These are phyloP conservation scores for Caloenas nicobarica DNA, from an alignment of 2,113 vertebrate genomes.

Conservation along the genomic window DNA sequence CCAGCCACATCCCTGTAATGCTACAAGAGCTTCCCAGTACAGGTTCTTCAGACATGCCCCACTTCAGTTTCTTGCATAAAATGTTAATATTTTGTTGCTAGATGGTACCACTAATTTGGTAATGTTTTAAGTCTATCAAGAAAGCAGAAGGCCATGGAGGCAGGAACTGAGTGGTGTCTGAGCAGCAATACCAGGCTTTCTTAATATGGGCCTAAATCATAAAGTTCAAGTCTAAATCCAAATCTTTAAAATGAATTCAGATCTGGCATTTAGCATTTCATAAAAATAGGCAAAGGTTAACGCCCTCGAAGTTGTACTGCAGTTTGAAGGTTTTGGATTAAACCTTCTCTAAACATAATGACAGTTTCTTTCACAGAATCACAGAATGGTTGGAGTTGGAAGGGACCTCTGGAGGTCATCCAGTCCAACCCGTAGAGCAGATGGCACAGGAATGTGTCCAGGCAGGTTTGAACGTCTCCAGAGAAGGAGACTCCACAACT, in stretches of 20 bases:
- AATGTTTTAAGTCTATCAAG: background rate
- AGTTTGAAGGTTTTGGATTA: background rate
- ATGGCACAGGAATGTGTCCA: no score
- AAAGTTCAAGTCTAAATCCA: background rate
- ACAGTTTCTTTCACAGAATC: background rate
- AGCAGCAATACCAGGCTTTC: background rate
- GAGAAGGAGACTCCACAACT: no score
- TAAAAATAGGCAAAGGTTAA: background rate
- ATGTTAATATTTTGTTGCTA: background rate
- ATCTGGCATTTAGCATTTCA: background rate
- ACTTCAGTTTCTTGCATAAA: background rate
- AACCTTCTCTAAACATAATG: background rate
- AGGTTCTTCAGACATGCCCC: background rate
- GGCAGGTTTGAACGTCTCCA: no score
- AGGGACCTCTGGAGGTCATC: no score
- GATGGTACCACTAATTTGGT: background rate
- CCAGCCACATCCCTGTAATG: background rate
- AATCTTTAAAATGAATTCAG: background rate
- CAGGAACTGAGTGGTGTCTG: background rate
- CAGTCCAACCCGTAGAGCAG: no score
- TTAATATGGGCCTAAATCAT: background rate
- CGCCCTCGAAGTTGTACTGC: background rate
- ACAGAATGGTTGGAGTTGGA: no score
- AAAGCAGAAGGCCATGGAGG: background rate
- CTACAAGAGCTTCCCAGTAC: background rate